phyloP scores from a whole-genome alignment of 1,140 invertebrate genomes.

The Heliconius eleuchia region DNA sequence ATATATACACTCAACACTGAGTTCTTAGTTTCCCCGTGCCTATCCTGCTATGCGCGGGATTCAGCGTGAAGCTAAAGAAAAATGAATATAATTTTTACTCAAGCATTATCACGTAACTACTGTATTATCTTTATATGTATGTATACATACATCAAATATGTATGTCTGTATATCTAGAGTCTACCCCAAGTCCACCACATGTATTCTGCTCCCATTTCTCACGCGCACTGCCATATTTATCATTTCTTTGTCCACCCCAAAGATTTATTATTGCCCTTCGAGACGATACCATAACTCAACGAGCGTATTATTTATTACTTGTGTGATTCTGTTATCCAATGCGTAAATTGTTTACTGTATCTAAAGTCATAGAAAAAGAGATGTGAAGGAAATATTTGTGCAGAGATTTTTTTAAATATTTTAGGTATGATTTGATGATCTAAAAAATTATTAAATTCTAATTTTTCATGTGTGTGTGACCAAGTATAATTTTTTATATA shows the following conservation, averaged over 20 bases:
- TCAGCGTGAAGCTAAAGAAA: too few species aligned
- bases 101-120: too few species aligned
- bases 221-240: slow-evolving; percentile 55
- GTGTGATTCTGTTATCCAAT: slow-evolving; percentile 37
- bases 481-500: too few species aligned
- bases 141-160: neutral
- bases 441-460: too few species aligned
- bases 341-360: slow-evolving; percentile 20
- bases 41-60: too few species aligned
- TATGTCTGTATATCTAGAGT: neutral
- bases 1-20: too few species aligned
- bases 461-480: too few species aligned
- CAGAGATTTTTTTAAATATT: neutral
- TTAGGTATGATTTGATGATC: neutral
- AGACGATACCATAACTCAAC: slow-evolving; percentile 50
- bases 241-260: slow-evolving; percentile 60
- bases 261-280: slow-evolving; percentile 54
- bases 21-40: too few species aligned
- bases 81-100: neutral
- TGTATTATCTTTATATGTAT: neutral
- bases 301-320: slow-evolving; percentile 47
- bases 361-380: neutral
- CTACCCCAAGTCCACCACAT: slow-evolving; percentile 38
- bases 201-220: slow-evolving; percentile 48
- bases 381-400: neutral